Evolutionary conservation across 2,888 invertebrate species (phyloP), one percentile per base, ranked within the genome.

Genomic region (Troides helena): DNA sequence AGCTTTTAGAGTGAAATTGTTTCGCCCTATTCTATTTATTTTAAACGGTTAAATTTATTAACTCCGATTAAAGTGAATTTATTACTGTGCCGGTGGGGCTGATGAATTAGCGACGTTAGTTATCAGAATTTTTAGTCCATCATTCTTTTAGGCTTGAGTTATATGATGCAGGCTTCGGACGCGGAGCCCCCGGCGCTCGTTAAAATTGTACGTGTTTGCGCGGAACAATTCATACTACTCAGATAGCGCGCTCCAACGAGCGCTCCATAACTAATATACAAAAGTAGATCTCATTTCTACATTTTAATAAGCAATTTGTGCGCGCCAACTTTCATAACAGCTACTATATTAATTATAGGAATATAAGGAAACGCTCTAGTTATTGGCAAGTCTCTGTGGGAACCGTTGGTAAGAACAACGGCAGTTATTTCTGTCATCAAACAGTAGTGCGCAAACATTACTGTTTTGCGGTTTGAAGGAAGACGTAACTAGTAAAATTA

Each of bases 121-220:
- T 65, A 71, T 71, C 67, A 67, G 65, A 64, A 71, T 67, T 71
- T 71, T 71, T 71, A 30, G 67, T 67, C 67, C 70, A 67, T 71
- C 67, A 68, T 71, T 71, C 70, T 71, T 70, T 67, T 56, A 36
- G 67, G 67, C 67, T 61, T 71, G 70, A 71, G 67, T 71, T 71
- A 71, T 68, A 63, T 60, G 53, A 61, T 53, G 62, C 65, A 59
- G 63, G 66, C 70, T 71, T 71, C 56, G 62, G 64, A 67, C 67
- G 67, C 61, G 64, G 21, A 25, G 67, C 65, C 67, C 61, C 46
- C 57, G 65, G 70, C 67, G 67, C 70, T 71, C 70, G 70, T 71
- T 71, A 71, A 71, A 71, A 65, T 53, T 68, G 67, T 71, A 71
- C 70, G 70, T 71, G 70, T 71, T 71, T 64, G 64, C 61, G 60